Conservation (phyloP, 2,797 vertebrate genomes). For the Brachyrhaphis roseni region DNA sequence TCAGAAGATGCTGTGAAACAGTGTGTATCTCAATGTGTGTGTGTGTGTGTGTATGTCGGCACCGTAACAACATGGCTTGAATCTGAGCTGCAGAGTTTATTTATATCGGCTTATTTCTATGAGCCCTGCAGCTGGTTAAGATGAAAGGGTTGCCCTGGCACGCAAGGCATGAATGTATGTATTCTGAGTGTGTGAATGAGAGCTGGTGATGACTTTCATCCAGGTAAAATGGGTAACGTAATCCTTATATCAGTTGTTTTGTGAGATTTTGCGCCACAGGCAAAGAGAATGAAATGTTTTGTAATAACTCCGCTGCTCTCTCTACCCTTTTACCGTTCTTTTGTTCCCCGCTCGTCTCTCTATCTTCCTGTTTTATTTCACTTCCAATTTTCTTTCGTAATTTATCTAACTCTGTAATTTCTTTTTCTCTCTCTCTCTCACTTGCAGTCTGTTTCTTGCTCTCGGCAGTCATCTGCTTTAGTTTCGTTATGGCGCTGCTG, state of each 20-base stretch:
- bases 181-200: neutral
- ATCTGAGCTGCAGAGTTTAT: conserved; percentile 63
- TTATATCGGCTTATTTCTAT: conserved; percentile 62
- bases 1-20: conserved; percentile 57
- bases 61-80: conserved; percentile 40
- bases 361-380: conserved; percentile 27
- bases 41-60: conserved; percentile 12
- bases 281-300: conserved; percentile 56
- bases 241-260: conserved; percentile 50
- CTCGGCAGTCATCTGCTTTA: conserved; percentile 66
- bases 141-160: conserved; percentile 56
- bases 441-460: conserved; percentile 40
- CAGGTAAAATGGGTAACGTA: conserved; percentile 51
- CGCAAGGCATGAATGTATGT: conserved; percentile 18
- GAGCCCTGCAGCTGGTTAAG: conserved; percentile 59
- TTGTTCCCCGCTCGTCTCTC: conserved; percentile 39
- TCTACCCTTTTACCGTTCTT: conserved; percentile 41
- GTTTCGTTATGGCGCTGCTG: conserved; percentile 51
- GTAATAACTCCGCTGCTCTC: conserved; percentile 42
- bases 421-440: conserved; percentile 48
- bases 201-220: conserved; percentile 57
- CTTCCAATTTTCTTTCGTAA: conserved; percentile 15
- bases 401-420: conserved; percentile 61
- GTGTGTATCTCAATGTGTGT: neutral
- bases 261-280: conserved; percentile 46